These are phyloP conservation scores for Lutjanus erythropterus DNA, from an alignment of 2,113 vertebrate species.

Conservation along the genomic window DNA sequence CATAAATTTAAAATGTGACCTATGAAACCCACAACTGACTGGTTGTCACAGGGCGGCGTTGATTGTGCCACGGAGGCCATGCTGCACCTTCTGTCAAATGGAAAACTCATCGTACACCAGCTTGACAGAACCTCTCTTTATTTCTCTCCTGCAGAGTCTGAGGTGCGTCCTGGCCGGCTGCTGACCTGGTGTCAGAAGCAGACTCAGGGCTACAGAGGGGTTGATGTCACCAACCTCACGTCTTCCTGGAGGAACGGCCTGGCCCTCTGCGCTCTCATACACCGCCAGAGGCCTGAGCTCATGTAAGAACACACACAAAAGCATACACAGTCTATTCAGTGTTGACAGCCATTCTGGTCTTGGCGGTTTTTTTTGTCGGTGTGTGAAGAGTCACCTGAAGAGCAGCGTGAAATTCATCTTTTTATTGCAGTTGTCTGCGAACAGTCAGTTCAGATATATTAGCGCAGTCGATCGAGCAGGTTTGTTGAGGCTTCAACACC, in stretches of 20 bases:
- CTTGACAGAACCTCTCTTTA: neutral
- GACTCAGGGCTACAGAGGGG: constrained; percentile 90
- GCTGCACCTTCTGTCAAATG: neutral
- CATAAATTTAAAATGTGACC: neutral
- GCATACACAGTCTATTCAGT: neutral
- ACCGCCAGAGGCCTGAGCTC: constrained; percentile 92
- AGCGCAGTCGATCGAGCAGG: too few species aligned
- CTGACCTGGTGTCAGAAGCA: constrained; percentile 96
- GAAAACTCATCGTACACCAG: neutral
- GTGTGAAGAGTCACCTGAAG: constrained; percentile 2
- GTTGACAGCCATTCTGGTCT: neutral
- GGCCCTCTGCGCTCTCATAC: constrained; percentile 94
- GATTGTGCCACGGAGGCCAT: neutral
- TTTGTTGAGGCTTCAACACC: too few species aligned
- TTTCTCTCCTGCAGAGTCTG: constrained; percentile 88
- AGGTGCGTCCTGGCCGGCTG: constrained; percentile 90
- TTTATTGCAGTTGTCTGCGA: neutral
- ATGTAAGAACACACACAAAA: constrained; percentile 75
- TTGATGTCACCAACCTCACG: constrained; percentile 88
- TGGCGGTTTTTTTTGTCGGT: neutral
- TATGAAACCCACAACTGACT: neutral
- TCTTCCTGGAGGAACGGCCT: constrained; percentile 93
- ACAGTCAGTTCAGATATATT: neutral
- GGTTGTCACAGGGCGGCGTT: neutral
- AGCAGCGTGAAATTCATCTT: neutral